Percentiles rank a stretch among this genome's conserved stretches.
Evolutionary conservation across 1,140 invertebrate species (phyloP).

Genomic region (Orius laevigatus): DNA sequence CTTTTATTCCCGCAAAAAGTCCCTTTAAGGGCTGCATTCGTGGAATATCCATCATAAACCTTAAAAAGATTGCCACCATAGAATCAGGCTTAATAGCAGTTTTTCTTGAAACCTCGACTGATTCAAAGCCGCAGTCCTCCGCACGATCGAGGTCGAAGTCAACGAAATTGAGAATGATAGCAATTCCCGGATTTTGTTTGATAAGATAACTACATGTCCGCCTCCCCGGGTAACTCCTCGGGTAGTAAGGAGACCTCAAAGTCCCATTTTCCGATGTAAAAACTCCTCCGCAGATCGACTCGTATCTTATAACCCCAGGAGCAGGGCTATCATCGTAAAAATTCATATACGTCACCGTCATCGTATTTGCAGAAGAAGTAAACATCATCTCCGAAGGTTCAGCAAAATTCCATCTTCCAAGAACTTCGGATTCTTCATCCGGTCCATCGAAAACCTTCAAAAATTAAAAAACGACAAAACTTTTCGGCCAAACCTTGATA

Average conservation of each 20-base stretch:
- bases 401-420: constrained; percentile 36
- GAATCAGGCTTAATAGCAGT: no score
- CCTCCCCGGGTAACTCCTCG: constrained; percentile 46
- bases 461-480: no score
- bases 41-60: constrained; percentile 54
- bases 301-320: constrained; percentile 4
- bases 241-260: constrained; percentile 62
- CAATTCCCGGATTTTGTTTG: constrained; percentile 35
- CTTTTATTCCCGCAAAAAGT: constrained; percentile 47
- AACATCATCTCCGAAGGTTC: no score
- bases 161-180: constrained; percentile 44
- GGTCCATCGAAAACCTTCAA: constrained; percentile 54
- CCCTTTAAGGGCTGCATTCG: constrained; percentile 49
- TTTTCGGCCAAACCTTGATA: no score
- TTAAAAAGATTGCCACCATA: no score
- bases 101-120: constrained; percentile 41
- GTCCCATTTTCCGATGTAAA: constrained; percentile 38
- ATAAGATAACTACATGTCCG: constrained; percentile 63
- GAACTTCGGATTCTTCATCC: constrained; percentile 35
- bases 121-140: constrained; percentile 27
- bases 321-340: no score
- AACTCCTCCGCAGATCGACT: constrained; percentile 46
- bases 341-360: no score
- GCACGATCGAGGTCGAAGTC: constrained; percentile 38
- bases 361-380: no score